These are phyloP conservation scores for Drosophila leontia DNA, from an alignment of 1,140 invertebrate genomes.

Conservation along the genomic window DNA sequence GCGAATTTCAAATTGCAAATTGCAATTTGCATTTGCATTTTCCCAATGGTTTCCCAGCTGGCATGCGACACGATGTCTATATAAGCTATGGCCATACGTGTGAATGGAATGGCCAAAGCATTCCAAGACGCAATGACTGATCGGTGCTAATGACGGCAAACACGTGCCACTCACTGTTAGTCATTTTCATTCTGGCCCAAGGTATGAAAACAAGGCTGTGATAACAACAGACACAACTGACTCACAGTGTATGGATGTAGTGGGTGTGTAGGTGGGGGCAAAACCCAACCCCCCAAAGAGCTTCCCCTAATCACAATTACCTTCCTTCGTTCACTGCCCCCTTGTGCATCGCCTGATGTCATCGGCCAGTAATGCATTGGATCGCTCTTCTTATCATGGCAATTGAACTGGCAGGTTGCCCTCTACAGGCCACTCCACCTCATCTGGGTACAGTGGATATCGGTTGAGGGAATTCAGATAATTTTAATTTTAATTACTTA, in stretches of 20 bases:
- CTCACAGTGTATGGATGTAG: conserved; percentile 7
- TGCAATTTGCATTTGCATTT: conserved; percentile 27
- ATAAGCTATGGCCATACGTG: conserved; percentile 9
- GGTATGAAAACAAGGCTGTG: conserved; percentile 6
- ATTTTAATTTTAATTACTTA: no score
- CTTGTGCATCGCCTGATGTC: conserved; percentile 69
- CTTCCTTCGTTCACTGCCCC: conserved; percentile 11
- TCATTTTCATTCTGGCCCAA: conserved; percentile 21
- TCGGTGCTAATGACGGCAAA: conserved; percentile 39
- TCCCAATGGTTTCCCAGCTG: conserved; percentile 18
- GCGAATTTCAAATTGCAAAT: conserved; percentile 17
- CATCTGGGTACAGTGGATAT: conserved; percentile 20
- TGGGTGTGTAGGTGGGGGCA: background rate
- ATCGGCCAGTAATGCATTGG: conserved; percentile 67
- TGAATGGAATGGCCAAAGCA: conserved; percentile 28
- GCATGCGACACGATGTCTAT: conserved; percentile 5
- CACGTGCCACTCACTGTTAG: conserved; percentile 36
- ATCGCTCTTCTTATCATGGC: conserved; percentile 46
- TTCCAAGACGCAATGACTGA: conserved; percentile 30
- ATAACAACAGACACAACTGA: conserved; percentile 29
- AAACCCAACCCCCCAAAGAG: conserved; percentile 4
- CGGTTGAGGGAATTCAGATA: background rate
- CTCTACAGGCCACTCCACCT: background rate
- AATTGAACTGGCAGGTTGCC: conserved; percentile 45
- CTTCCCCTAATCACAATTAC: background rate